Evolutionary conservation across 2,797 vertebrate species (phyloP), one percentile per base, ranked within the genome.

Genomic region (Chelonia mydas): DNA sequence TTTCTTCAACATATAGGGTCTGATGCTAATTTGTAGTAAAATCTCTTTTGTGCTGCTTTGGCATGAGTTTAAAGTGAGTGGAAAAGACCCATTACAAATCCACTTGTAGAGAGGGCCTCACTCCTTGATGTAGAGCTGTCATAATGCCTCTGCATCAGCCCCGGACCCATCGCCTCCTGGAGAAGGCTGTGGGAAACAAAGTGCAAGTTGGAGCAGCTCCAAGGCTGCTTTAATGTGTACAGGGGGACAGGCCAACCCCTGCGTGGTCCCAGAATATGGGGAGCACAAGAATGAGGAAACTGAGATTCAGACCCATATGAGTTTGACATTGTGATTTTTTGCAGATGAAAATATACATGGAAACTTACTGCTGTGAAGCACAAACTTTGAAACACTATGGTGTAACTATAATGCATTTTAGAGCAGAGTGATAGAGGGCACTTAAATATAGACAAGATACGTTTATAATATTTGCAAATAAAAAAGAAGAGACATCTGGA

Each of bases 381-480:
- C 49, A 94, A 84, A 90, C 86, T 97, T 95, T 94, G 84, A 93
- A 77, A 45, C 16, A 93, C 8, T 82, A 81, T 81, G 84, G 7
- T 49, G 86, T 61, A 92, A 72, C 41, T 74, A 45, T 65, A 84
- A 93, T 51, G 33, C 81, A 83, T 87, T 95, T 95, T 15, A 83
- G 57, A 93, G 90, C 61, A 81, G 89, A 88, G 91, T 55, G 79
- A 93, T 89, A 47, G 78, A 87, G 50, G 92, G 84, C 82, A 94
- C 41, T 47, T 80, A 83, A 92, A 61, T 81, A 72, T 77, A 91
- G 51, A 49, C 31, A 33, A 81, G 61, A 28, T 84, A 23, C 9
- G 91, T 94, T 83, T 90, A 49, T n/a, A 81, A 61, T 23, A 57
- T 94, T 93, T 95, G 87, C 90, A 96, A 94, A 96, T 85, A 88